A percentile compares a stretch with the other conserved stretches of the same genome.
These are phyloP conservation scores for Paragorgia papillata DNA, from an alignment of 92 coral and sea anemone genomes.

Conservation along the genomic window DNA sequence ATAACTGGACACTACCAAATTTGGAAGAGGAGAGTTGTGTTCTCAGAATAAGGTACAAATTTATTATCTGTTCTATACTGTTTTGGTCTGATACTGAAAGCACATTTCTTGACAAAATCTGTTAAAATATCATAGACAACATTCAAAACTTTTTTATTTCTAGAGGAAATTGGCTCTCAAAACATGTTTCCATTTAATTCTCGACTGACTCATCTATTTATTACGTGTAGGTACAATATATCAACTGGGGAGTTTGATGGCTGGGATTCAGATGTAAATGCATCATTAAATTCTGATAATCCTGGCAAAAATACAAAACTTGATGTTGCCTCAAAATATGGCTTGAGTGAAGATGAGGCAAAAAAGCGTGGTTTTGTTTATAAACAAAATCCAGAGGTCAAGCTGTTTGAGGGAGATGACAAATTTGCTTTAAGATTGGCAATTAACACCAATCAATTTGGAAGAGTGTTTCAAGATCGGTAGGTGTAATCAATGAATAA, in stretches of 20 bases:
- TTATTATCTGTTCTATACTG: neutral
- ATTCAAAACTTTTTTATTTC: no score
- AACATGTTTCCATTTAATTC: no score
- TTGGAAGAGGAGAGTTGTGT: constrained; percentile 75
- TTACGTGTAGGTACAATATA: constrained; percentile 77
- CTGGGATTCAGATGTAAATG: constrained; percentile 82
- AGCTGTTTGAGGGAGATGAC: constrained; percentile 67
- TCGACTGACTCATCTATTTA: neutral
- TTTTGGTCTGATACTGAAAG: neutral
- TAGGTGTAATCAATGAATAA: constrained; percentile 13
- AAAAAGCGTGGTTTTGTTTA: constrained; percentile 79
- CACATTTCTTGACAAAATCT: neutral
- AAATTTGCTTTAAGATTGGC: constrained; percentile 83
- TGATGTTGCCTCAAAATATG: constrained; percentile 71
- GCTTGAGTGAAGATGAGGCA: constrained; percentile 68
- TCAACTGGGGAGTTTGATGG: constrained; percentile 96
- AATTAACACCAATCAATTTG: constrained; percentile 91
- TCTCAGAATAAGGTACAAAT: constrained; percentile 86
- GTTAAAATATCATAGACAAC: no score
- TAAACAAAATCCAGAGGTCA: constrained; percentile 92
- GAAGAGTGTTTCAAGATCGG: constrained; percentile 95
- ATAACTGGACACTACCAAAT: constrained; percentile 95
- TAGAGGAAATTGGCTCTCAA: no score
- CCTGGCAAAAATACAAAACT: constrained; percentile 50
- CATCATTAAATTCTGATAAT: constrained; percentile 64